Conservation (phyloP, 2,113 vertebrate species). For the Aleadryas rufinucha region DNA sequence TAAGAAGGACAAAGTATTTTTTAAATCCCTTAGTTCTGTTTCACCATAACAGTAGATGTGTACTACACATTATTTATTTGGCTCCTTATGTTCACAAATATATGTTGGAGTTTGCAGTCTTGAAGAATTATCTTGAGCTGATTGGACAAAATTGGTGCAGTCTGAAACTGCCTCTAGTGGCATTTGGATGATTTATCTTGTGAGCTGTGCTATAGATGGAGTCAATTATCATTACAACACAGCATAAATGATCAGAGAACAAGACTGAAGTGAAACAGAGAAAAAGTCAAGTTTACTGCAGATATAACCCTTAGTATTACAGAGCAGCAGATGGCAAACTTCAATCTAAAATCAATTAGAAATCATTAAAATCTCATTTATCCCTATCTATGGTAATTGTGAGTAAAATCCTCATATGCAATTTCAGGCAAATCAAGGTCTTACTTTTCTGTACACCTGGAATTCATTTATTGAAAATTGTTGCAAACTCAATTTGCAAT, state of each 20-base stretch:
- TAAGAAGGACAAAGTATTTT: not conserved
- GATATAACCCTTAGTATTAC: not conserved
- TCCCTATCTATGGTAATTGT: not conserved
- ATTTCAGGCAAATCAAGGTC: not conserved
- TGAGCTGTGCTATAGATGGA: not conserved
- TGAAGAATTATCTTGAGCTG: not conserved
- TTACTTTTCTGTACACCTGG: not conserved
- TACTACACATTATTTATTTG: not conserved
- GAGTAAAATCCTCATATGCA: not conserved
- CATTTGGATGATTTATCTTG: not conserved
- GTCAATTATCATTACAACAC: not conserved
- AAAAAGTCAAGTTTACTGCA: not conserved
- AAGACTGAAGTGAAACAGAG: not conserved
- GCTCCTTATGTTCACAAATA: not conserved
- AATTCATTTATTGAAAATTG: not conserved
- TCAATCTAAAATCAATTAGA: not conserved
- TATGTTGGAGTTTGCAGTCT: not conserved
- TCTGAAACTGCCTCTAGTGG: not conserved
- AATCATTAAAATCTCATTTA: not conserved
- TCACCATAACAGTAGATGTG: not conserved
- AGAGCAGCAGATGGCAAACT: not conserved
- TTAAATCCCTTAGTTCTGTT: not conserved
- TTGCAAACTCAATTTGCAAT: not conserved
- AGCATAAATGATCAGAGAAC: not conserved
- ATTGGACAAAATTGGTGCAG: not conserved